Conservation (phyloP, 1,140 invertebrate species). For the Trichoplusia ni region DNA sequence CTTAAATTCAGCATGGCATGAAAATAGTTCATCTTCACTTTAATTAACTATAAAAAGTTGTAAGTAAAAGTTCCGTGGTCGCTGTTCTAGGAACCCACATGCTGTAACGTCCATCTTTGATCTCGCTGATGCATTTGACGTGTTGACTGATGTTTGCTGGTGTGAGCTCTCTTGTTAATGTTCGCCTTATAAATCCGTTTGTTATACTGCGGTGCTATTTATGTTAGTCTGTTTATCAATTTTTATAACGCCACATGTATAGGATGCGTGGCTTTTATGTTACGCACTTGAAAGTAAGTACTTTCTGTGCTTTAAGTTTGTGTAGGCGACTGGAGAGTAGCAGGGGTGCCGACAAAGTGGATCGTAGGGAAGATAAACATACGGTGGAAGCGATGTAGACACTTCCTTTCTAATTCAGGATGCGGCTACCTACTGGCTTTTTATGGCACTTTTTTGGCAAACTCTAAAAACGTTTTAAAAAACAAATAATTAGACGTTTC, state of each 20-base stretch:
- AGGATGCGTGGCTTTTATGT: slow-evolving; percentile 31
- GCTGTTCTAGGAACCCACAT: slow-evolving; percentile 28
- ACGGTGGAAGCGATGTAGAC: slow-evolving; percentile 2
- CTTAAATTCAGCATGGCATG: no score
- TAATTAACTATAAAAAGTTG: no score
- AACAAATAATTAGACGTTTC: no score
- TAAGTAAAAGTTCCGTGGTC: slow-evolving; percentile 18
- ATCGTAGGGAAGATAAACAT: slow-evolving; percentile 14
- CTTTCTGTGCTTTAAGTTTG: slow-evolving; percentile 13
- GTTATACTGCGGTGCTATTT: slow-evolving; percentile 29
- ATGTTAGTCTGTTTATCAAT: slow-evolving; percentile 32
- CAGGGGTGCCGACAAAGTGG: slow-evolving; percentile 8
- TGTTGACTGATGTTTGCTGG: slow-evolving; percentile 36
- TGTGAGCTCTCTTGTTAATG: slow-evolving; percentile 18
- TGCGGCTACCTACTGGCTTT: no score
- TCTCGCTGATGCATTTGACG: slow-evolving; percentile 38
- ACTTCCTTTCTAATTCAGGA: no score
- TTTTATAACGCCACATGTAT: slow-evolving; percentile 36
- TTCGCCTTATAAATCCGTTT: slow-evolving; percentile 30
- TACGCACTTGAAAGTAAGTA: slow-evolving; percentile 28
- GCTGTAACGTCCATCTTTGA: slow-evolving; percentile 31
- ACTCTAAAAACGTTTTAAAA: no score
- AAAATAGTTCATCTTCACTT: no score
- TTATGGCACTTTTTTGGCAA: no score
- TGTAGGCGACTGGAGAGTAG: slow-evolving; percentile 9